Conservation (phyloP, 2,888 invertebrate genomes). For the Beris morrisii region DNA sequence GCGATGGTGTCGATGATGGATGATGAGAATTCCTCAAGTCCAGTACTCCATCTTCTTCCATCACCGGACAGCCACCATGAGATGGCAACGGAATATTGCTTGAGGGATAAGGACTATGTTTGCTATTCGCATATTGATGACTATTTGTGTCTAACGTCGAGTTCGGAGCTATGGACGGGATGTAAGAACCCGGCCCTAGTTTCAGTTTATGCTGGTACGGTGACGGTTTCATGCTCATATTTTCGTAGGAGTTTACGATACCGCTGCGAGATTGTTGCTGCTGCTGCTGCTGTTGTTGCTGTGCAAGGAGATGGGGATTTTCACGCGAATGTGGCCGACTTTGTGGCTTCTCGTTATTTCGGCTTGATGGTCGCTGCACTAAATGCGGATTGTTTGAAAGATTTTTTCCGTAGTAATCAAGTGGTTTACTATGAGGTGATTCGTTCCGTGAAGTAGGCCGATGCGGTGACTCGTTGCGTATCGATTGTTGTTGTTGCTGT, state of each 20-base stretch:
- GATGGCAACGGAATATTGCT: conserved; percentile 42
- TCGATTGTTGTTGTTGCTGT: conserved; percentile 39
- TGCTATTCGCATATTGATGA: conserved; percentile 44
- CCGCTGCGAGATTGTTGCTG: conserved; percentile 15
- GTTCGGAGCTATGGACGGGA: conserved; percentile 27
- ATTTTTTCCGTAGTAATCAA: conserved; percentile 49
- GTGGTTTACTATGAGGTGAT: conserved; percentile 45
- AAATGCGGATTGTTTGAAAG: conserved; percentile 36
- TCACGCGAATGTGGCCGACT: conserved; percentile 53
- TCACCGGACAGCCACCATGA: conserved; percentile 36
- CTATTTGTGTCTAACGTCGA: conserved; percentile 6
- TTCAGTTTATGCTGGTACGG: conserved; percentile 56
- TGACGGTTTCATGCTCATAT: conserved; percentile 48
- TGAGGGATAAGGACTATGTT: conserved; percentile 50
- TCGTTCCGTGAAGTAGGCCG: conserved; percentile 49
- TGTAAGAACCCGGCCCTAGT: conserved; percentile 43
- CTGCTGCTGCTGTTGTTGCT: conserved; percentile 25
- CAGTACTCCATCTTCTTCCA: conserved; percentile 52
- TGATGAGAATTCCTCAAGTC: conserved; percentile 55
- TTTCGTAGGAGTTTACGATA: conserved; percentile 43
- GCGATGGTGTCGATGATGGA: conserved; percentile 46
- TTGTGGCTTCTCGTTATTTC: conserved; percentile 46
- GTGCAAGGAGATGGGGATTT: conserved; percentile 39
- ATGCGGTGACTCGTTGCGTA: conserved; percentile 46
- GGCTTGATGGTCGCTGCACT: conserved; percentile 44